phyloP scores from a whole-genome alignment of 2,113 vertebrate species.

The Noturus placidus region DNA sequence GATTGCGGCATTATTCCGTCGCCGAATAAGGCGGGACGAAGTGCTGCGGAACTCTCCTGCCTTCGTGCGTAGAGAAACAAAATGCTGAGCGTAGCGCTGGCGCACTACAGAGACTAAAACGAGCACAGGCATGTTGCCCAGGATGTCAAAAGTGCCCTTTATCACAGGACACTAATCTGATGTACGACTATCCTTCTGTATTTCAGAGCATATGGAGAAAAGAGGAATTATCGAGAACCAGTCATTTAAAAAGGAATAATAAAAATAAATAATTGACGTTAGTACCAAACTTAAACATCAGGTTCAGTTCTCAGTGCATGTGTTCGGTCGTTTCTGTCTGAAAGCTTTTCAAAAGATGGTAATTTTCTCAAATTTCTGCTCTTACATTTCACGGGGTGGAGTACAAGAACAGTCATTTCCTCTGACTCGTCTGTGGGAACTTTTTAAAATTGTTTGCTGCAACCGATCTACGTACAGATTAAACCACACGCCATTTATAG shows the following conservation, averaged over 20 bases:
- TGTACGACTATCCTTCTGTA: not conserved
- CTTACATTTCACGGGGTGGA: not conserved
- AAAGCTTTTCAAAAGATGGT: not conserved
- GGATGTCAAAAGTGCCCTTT: conserved; percentile 24
- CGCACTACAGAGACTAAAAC: conserved; percentile 12
- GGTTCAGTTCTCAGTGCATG: not conserved
- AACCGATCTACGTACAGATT: not conserved
- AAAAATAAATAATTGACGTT: not conserved
- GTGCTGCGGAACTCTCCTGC: not conserved
- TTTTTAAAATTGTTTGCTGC: not conserved
- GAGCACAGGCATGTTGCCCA: conserved; percentile 29
- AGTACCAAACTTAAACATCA: not conserved
- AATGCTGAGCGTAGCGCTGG: conserved; percentile 36
- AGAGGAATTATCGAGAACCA: not conserved
- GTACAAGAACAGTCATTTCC: not conserved
- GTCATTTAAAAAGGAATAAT: not conserved
- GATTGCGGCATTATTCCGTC: not conserved
- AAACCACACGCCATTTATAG: not conserved
- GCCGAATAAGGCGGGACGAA: not conserved
- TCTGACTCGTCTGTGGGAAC: not conserved
- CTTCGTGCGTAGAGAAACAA: conserved; percentile 17
- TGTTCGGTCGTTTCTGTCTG: not conserved
- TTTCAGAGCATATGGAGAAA: not conserved
- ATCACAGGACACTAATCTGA: not conserved
- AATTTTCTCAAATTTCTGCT: not conserved